Evolutionary conservation across 1,140 invertebrate species (phyloP).

Genomic region (Macrobrachium nipponense): DNA sequence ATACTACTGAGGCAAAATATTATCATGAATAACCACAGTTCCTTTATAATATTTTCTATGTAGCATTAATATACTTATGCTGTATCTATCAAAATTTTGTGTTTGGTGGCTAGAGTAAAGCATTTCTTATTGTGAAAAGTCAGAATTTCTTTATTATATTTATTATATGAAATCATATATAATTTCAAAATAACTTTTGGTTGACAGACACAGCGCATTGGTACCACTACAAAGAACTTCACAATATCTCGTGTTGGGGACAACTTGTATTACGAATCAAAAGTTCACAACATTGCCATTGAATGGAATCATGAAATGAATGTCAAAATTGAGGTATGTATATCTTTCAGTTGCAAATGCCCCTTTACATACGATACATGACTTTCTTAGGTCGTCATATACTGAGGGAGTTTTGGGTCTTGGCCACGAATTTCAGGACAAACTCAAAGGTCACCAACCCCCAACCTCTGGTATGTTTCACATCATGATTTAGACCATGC

Average conservation of each 20-base stretch:
- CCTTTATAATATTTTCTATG: not conserved
- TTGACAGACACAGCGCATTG: constrained; percentile 73
- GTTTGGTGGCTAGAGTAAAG: too few relatives aligned
- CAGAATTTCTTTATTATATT: not conserved
- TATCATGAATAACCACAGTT: too few relatives aligned
- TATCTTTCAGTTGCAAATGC: not conserved
- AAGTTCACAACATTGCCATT: constrained; percentile 79
- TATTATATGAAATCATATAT: not conserved
- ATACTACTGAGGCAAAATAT: too few relatives aligned
- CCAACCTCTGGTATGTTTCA: too few relatives aligned
- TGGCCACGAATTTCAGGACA: too few relatives aligned
- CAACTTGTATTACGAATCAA: constrained; percentile 76
- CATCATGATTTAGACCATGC: too few relatives aligned
- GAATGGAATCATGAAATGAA: constrained; percentile 78
- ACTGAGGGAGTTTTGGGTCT: too few relatives aligned
- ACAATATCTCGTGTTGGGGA: constrained; percentile 77
- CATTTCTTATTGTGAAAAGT: too few relatives aligned
- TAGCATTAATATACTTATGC: too few relatives aligned
- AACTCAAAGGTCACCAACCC: too few relatives aligned
- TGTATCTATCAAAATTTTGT: too few relatives aligned
- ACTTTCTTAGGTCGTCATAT: too few relatives aligned
- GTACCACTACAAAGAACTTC: constrained; percentile 73
- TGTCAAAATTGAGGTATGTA: constrained; percentile 77
- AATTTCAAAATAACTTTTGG: not conserved
- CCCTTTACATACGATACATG: not conserved